A percentile compares a stretch with the other conserved stretches of the same genome.
Conservation (phyloP, 2,797 vertebrate species). For the Lutjanus campechanus region DNA sequence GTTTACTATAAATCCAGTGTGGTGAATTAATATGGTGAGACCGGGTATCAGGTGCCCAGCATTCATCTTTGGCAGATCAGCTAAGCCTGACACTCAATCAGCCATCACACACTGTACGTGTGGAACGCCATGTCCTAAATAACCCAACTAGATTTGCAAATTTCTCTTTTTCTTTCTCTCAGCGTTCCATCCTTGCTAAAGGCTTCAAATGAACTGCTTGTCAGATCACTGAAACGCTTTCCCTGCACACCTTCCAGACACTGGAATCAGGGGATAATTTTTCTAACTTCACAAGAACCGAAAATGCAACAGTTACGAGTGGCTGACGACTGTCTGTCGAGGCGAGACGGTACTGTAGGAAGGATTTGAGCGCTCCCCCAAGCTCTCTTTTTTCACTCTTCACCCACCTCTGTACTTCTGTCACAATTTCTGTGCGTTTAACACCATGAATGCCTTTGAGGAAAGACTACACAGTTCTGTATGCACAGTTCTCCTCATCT, state of each 20-base stretch:
- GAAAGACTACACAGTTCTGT: background rate
- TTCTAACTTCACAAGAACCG: background rate
- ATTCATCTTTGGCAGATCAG: slow-evolving; percentile 39
- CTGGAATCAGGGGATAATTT: background rate
- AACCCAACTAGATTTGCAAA: background rate
- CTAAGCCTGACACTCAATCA: background rate
- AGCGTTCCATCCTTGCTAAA: background rate
- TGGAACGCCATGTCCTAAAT: background rate
- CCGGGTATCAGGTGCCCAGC: slow-evolving; percentile 37
- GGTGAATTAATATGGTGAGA: slow-evolving; percentile 44
- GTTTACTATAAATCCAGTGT: slow-evolving; percentile 54
- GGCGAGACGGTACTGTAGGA: too few species aligned
- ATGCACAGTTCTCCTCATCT: background rate
- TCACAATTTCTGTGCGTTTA: background rate
- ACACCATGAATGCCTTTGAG: background rate
- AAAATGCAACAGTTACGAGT: background rate
- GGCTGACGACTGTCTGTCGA: background rate
- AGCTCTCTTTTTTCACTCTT: background rate
- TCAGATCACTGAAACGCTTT: background rate
- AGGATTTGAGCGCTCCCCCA: background rate
- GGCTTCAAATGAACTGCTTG: background rate
- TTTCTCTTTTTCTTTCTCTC: background rate
- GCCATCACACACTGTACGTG: slow-evolving; percentile 1
- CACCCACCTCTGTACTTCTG: background rate
- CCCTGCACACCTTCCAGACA: background rate